A percentile compares a stretch with the other conserved stretches of the same genome.
Evolutionary conservation across 2,113 vertebrate species (phyloP).

Genomic region (Xiphophorus maculatus): DNA sequence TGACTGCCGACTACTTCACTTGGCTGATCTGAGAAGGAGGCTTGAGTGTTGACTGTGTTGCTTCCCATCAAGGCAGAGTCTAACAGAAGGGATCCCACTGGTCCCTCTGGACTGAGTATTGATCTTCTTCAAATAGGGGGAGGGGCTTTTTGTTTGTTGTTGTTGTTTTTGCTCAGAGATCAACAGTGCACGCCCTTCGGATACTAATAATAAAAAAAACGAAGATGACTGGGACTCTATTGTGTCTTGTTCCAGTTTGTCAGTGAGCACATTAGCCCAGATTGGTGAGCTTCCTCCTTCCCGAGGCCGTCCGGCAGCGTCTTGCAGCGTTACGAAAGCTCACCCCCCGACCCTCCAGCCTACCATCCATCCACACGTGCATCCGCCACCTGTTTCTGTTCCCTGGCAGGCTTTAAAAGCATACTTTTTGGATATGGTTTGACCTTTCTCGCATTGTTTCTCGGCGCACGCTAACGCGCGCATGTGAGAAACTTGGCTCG

Average conservation of each 20-base stretch:
- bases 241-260: conserved; percentile 54
- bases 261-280: conserved; percentile 37
- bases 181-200: conserved; percentile 46
- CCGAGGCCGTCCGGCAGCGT: conserved; percentile 19
- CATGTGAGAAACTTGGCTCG: conserved; percentile 46
- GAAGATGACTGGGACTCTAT: conserved; percentile 31
- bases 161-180: conserved; percentile 25
- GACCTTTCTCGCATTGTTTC: conserved; percentile 62
- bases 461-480: conserved; percentile 30
- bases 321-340: conserved; percentile 59
- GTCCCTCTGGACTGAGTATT: conserved; percentile 56
- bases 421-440: conserved; percentile 61
- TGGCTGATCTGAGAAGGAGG: conserved; percentile 58
- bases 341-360: background rate
- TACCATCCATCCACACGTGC: conserved; percentile 44
- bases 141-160: background rate
- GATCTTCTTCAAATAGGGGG: conserved; percentile 37
- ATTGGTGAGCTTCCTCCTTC: conserved; percentile 15
- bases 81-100: conserved; percentile 58
- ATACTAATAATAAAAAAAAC: background rate
- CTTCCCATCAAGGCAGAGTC: conserved; percentile 47
- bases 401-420: conserved; percentile 57
- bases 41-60: conserved; percentile 59
- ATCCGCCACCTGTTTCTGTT: conserved; percentile 48
- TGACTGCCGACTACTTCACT: conserved; percentile 70